Base-by-base conservation (phyloP, 1,140 invertebrate genomes). In the Oreohelix idahoensis region DNA sequence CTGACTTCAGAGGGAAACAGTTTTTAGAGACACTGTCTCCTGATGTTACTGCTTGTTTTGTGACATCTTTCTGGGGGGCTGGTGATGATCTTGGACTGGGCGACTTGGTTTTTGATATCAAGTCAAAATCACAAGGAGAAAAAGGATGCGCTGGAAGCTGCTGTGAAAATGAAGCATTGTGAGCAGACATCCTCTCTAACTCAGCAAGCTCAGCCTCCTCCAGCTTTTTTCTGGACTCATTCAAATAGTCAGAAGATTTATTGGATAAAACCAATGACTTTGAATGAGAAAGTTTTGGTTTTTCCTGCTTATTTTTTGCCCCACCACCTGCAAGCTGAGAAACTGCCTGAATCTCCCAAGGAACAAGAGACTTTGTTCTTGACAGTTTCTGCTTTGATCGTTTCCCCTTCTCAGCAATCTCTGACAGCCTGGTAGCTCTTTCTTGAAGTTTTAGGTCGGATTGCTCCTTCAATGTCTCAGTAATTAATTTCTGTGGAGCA, bases 401-500 rank as follows among this genome's bases (percentile, higher is more conserved):
- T 1, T 80, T 78, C 1, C 71, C 75, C 63, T 88, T 87, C 26
- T 86, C 86, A 69, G 86, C 81, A 4, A 79, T 78, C 42, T 87
- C 86, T 81, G 73, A 81, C 10, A 83, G 83, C 76, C 84, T 88
- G 32, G 49, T 93, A 1, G 74, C 95, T 93, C 26, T 95, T 45
- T 89, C 95, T 86, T 96, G 95, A 51, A 97, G 92, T 84, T 96
- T 95, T 84, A 95, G 94, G 85, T 96, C 96, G 0, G 96, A 96
- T 83, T 97, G 95, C 90, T 98, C 97, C 0, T 96, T 95, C 20
- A 98, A 92, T 83, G 95, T 94, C 87, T 98, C 97, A 0, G 96
- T 96, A 0, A 98, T 96, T 23, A 96, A 96, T 92, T 97, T 97
- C 85, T 97, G 96, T 0, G 97, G 96, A 81, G 95, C 93, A 32